Evolutionary conservation across 2,888 invertebrate genomes (phyloP).

Genomic region (Fragum whitleyi): DNA sequence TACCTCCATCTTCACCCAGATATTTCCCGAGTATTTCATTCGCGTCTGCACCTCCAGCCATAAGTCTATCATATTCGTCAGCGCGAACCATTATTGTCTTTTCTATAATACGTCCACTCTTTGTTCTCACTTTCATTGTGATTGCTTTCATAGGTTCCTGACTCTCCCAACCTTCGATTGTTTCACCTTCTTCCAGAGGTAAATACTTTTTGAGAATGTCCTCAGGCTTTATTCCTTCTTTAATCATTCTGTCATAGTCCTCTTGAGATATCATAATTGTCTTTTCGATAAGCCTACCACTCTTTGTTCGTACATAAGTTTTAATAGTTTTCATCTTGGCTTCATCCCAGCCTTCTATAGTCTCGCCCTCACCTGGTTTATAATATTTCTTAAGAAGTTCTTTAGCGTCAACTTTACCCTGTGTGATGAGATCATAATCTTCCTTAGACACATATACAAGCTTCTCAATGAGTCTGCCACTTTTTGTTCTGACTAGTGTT

Average conservation of each 20-base stretch:
- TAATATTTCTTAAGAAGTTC: slow-evolving; percentile 80
- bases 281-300: slow-evolving; percentile 83
- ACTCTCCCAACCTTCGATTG: slow-evolving; percentile 82
- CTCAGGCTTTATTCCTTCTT: slow-evolving; percentile 79
- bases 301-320: slow-evolving; percentile 84
- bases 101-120: slow-evolving; percentile 84
- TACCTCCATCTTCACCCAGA: slow-evolving; percentile 79
- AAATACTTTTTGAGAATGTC: slow-evolving; percentile 83
- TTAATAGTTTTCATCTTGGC: slow-evolving; percentile 84
- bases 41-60: slow-evolving; percentile 80
- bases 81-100: slow-evolving; percentile 83
- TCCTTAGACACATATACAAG: slow-evolving; percentile 83
- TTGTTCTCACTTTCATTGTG: slow-evolving; percentile 82
- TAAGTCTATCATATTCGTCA: slow-evolving; percentile 83
- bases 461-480: slow-evolving; percentile 82
- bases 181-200: slow-evolving; percentile 81
- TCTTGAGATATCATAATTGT: slow-evolving; percentile 83
- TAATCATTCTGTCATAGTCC: slow-evolving; percentile 82
- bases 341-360: slow-evolving; percentile 83
- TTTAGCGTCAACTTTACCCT: slow-evolving; percentile 79
- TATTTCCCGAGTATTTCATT: slow-evolving; percentile 82
- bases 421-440: slow-evolving; percentile 83
- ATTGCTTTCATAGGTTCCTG: slow-evolving; percentile 83
- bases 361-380: slow-evolving; percentile 79
- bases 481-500: slow-evolving; percentile 83